Conservation (phyloP, 35 echinoderm and acorn worm species). For the Heliocidaris tuberculata region DNA sequence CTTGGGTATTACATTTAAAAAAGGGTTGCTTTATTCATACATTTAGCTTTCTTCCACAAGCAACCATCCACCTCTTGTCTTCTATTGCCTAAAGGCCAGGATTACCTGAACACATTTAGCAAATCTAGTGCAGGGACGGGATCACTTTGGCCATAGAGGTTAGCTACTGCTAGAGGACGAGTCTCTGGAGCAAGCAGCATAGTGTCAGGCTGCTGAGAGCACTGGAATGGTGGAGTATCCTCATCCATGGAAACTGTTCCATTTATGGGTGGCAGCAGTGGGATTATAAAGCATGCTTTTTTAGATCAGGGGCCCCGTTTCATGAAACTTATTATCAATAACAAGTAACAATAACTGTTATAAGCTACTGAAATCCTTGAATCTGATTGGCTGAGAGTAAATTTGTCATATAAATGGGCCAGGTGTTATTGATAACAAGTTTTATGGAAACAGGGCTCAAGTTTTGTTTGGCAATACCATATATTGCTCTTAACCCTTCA, state of each 20-base stretch:
- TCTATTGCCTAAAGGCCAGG: not conserved
- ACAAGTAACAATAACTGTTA: too few relatives aligned
- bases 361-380: too few relatives aligned
- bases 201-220: slow-evolving; percentile 24
- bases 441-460: too few relatives aligned
- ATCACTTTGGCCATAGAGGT: not conserved
- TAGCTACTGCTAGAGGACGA: slow-evolving; percentile 7
- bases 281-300: not conserved
- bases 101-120: slow-evolving; percentile 53
- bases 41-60: not conserved
- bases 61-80: not conserved
- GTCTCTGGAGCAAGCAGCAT: slow-evolving; percentile 34
- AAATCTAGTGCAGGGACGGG: slow-evolving; percentile 32
- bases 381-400: too few relatives aligned
- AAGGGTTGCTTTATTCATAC: too few relatives aligned
- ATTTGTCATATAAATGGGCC: too few relatives aligned
- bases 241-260: slow-evolving; percentile 26
- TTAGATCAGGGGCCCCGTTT: too few relatives aligned
- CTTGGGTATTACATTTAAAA: too few relatives aligned
- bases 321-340: too few relatives aligned
- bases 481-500: too few relatives aligned
- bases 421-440: too few relatives aligned
- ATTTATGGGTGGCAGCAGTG: not conserved
- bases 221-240: slow-evolving; percentile 22
- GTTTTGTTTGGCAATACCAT: too few relatives aligned